These are phyloP conservation scores for Aix galericulata DNA, from an alignment of 2,113 vertebrate genomes.

Conservation along the genomic window DNA sequence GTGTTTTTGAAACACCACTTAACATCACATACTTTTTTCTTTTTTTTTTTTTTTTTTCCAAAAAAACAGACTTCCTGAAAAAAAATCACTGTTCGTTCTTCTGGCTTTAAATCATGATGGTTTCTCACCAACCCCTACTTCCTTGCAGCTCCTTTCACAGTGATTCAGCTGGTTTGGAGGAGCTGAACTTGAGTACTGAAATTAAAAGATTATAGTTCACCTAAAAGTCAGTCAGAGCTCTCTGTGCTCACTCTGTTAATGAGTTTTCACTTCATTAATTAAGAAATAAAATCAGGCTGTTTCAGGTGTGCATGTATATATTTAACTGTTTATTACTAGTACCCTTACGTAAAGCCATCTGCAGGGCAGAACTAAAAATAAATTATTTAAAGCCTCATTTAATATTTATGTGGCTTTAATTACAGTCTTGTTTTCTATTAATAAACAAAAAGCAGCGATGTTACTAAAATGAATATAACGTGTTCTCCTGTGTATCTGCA, in stretches of 20 bases:
- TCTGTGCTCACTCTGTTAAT: neutral
- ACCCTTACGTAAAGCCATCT: neutral
- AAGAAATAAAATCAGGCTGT: neutral
- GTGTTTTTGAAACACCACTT: neutral
- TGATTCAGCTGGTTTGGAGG: constrained; percentile 27
- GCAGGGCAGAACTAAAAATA: neutral
- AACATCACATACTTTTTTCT: neutral
- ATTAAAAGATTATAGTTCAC: neutral
- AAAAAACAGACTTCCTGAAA: neutral
- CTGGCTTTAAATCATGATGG: neutral
- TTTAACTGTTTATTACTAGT: neutral
- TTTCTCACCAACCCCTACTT: constrained; percentile 8
- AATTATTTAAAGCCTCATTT: constrained; percentile 36
- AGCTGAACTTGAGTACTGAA: neutral
- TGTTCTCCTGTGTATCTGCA: neutral
- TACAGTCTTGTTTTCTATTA: neutral
- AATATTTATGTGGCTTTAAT: constrained; percentile 23
- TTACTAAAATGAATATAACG: neutral
- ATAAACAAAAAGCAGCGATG: constrained; percentile 22
- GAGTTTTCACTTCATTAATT: neutral
- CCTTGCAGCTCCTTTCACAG: neutral
- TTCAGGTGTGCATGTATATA: neutral
- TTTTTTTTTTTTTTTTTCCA: neutral
- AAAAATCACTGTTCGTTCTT: neutral
- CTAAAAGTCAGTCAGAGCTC: neutral